phyloP scores from a whole-genome alignment of 2,888 invertebrate genomes.

The Smittia aterrima region DNA sequence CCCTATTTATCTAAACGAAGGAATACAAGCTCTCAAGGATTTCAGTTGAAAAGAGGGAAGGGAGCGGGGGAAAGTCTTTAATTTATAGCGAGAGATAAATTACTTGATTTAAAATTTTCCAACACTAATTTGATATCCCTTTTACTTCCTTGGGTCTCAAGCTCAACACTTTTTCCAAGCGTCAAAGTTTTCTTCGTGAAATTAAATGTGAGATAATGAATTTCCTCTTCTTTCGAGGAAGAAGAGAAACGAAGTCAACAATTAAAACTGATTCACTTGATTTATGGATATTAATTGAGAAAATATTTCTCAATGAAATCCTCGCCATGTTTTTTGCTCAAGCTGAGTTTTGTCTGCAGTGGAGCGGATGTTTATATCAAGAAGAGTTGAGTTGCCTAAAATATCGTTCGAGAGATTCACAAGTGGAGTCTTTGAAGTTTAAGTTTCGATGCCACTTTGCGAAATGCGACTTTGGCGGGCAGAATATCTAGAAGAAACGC shows the following conservation, averaged over 20 bases:
- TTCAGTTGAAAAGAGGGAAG: neutral
- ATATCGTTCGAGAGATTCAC: neutral
- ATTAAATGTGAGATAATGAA: constrained; percentile 37
- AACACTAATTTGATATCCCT: constrained; percentile 39
- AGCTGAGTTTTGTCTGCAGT: neutral
- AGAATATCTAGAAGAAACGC: neutral
- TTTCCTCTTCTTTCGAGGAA: neutral
- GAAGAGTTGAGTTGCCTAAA: neutral
- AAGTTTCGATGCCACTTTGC: constrained; percentile 6
- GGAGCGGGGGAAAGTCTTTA: constrained; percentile 23
- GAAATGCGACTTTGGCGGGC: neutral
- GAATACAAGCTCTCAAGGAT: constrained; percentile 16
- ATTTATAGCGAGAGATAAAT: constrained; percentile 39
- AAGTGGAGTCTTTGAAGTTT: constrained; percentile 21
- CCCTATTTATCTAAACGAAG: neutral
- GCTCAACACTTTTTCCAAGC: neutral
- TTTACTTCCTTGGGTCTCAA: neutral
- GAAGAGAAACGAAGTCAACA: constrained; percentile 42
- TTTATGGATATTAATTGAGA: constrained; percentile 45
- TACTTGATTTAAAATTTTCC: constrained; percentile 40
- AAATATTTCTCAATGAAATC: constrained; percentile 29
- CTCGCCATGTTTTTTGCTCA: neutral
- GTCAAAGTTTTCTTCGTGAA: neutral
- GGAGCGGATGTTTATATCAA: constrained; percentile 11
- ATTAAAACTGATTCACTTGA: constrained; percentile 46